Percentiles rank a stretch among this genome's conserved stretches.
Conservation (phyloP, 2,113 vertebrate species). For the Chauna torquata region DNA sequence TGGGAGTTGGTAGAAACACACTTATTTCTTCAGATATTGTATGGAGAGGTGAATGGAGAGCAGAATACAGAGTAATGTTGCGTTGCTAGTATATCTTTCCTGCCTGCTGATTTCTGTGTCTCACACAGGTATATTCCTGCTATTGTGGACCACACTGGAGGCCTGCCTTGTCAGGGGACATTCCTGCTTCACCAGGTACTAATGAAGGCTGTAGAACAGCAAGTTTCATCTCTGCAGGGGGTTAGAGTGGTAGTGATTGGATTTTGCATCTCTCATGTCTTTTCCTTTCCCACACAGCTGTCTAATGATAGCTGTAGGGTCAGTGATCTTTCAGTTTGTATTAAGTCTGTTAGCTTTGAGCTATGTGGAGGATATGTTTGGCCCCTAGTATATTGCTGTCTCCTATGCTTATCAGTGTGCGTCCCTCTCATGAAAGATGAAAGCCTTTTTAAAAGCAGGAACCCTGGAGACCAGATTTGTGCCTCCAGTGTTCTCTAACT, state of each 20-base stretch:
- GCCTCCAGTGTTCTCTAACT: neutral
- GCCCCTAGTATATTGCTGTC: neutral
- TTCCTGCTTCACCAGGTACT: conserved; percentile 96
- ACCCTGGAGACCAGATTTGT: neutral
- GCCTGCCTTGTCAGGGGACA: conserved; percentile 91
- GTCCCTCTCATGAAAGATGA: neutral
- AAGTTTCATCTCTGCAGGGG: neutral
- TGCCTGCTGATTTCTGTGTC: neutral
- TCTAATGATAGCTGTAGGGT: neutral
- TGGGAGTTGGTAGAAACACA: neutral
- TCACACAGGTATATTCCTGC: conserved; percentile 92
- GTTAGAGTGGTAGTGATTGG: neutral
- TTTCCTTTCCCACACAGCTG: neutral
- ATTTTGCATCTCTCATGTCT: neutral
- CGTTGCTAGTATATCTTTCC: neutral
- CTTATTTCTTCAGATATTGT: neutral
- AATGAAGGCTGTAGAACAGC: neutral
- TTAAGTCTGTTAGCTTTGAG: neutral
- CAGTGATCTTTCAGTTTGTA: neutral
- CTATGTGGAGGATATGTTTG: neutral
- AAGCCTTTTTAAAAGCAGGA: neutral
- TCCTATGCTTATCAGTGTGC: neutral
- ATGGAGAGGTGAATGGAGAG: neutral
- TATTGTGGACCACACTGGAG: conserved; percentile 94
- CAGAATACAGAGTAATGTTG: neutral